Evolutionary conservation across 2,797 vertebrate genomes (phyloP).

Genomic region (Prionace glauca): DNA sequence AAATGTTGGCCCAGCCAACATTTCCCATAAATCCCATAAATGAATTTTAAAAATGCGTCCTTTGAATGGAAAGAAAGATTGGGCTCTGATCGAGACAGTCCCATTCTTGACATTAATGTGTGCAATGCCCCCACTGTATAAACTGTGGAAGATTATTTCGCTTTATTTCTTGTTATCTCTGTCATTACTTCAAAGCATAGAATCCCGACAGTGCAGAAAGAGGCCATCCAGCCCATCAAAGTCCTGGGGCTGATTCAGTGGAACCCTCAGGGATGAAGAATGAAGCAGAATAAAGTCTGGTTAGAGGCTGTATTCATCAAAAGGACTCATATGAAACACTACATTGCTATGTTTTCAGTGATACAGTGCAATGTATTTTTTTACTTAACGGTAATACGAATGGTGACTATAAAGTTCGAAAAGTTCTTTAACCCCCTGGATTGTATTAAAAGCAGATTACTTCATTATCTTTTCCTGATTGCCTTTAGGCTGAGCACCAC

Average conservation of each 20-base stretch:
- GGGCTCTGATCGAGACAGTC: background rate
- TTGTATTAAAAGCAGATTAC: constrained; percentile 25
- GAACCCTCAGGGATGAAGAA: background rate
- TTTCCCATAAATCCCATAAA: no score
- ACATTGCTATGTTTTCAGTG: background rate
- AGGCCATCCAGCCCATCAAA: no score
- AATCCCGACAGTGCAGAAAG: no score
- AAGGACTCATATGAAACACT: background rate
- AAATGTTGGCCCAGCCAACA: no score
- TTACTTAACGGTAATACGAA: background rate
- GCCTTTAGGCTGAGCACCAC: background rate
- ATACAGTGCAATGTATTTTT: background rate
- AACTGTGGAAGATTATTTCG: background rate
- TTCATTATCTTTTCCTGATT: constrained; percentile 26
- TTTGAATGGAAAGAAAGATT: background rate
- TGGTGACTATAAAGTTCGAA: background rate
- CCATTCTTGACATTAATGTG: background rate
- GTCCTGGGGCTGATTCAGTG: background rate
- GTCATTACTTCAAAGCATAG: background rate
- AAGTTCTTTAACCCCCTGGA: background rate
- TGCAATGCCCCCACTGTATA: background rate
- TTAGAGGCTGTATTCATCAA: background rate
- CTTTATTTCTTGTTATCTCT: background rate
- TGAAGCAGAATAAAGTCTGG: background rate
- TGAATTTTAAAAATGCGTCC: no score